These are phyloP conservation scores for Yponomeuta cagnagella DNA, from an alignment of 2,888 invertebrate genomes.

Conservation along the genomic window DNA sequence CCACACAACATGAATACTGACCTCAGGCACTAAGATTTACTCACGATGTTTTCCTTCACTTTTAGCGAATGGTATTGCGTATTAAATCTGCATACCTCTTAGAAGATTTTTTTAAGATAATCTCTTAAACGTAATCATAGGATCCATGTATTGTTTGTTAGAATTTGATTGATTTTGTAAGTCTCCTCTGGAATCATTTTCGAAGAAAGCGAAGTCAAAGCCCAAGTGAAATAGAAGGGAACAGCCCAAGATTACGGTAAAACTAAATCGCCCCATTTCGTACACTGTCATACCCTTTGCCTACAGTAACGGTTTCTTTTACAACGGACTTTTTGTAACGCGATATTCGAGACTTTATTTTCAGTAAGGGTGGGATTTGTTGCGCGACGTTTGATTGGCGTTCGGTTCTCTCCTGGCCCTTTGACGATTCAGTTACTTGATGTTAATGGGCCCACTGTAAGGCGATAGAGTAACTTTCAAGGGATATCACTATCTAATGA, in stretches of 20 bases:
- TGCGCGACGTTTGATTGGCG: conserved; percentile 57
- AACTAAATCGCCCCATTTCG: conserved; percentile 67
- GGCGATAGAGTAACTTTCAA: conserved; percentile 19
- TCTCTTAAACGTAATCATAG: too few relatives aligned
- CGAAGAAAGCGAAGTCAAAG: not conserved
- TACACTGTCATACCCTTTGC: conserved; percentile 66
- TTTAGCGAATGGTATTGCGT: too few relatives aligned
- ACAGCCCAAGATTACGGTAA: conserved; percentile 46
- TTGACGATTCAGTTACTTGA: conserved; percentile 53
- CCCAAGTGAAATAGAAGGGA: not conserved
- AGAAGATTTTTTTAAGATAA: too few relatives aligned
- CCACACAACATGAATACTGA: too few relatives aligned
- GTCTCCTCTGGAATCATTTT: not conserved
- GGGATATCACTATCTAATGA: not conserved
- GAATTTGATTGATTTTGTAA: not conserved
- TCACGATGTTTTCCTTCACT: too few relatives aligned
- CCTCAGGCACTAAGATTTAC: too few relatives aligned
- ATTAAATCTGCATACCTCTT: too few relatives aligned
- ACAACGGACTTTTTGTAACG: conserved; percentile 73
- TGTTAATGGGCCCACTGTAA: conserved; percentile 33
- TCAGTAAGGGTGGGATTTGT: conserved; percentile 64
- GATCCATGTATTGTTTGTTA: too few relatives aligned
- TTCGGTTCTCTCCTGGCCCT: conserved; percentile 32
- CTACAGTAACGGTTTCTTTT: conserved; percentile 72
- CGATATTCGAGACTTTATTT: conserved; percentile 64